These are phyloP conservation scores for Rhinoptilus africanus DNA, from an alignment of 2,113 vertebrate species.

Conservation along the genomic window DNA sequence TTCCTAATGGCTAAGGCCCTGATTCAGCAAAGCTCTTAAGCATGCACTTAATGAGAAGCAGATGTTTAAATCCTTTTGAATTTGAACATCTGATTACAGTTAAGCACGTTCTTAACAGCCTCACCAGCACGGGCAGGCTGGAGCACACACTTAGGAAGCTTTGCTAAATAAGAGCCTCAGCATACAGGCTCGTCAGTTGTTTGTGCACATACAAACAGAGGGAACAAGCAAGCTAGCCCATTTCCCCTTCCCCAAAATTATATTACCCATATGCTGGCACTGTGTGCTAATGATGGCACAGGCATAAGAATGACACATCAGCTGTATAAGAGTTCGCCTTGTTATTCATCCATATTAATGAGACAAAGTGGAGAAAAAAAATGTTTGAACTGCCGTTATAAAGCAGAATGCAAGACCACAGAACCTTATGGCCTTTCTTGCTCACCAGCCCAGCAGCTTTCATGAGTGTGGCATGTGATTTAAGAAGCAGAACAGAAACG, in stretches of 20 bases:
- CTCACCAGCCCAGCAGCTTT: not conserved
- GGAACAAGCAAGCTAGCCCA: not conserved
- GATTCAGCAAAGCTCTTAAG: slow-evolving; percentile 61
- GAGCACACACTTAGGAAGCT: not conserved
- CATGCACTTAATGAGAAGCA: slow-evolving; percentile 54
- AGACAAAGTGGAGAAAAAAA: not conserved
- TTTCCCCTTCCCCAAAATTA: not conserved
- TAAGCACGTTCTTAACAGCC: slow-evolving; percentile 47
- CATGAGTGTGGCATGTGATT: not conserved
- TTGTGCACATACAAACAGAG: not conserved
- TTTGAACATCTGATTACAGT: slow-evolving; percentile 63
- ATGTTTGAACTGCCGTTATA: not conserved
- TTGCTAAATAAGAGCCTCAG: not conserved
- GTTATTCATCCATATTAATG: not conserved
- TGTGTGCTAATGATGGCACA: not conserved
- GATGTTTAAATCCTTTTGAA: slow-evolving; percentile 58
- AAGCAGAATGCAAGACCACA: not conserved
- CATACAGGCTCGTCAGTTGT: not conserved
- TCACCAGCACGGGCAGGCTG: not conserved
- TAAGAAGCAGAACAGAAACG: not conserved
- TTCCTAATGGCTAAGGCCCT: slow-evolving; percentile 52
- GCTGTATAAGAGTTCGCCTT: not conserved
- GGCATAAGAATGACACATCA: not conserved
- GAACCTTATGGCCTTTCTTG: not conserved
- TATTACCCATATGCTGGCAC: not conserved